Evolutionary conservation across 2,797 vertebrate species (phyloP), one percentile per base, ranked within the genome.

Genomic region (Pteropus rufus): DNA sequence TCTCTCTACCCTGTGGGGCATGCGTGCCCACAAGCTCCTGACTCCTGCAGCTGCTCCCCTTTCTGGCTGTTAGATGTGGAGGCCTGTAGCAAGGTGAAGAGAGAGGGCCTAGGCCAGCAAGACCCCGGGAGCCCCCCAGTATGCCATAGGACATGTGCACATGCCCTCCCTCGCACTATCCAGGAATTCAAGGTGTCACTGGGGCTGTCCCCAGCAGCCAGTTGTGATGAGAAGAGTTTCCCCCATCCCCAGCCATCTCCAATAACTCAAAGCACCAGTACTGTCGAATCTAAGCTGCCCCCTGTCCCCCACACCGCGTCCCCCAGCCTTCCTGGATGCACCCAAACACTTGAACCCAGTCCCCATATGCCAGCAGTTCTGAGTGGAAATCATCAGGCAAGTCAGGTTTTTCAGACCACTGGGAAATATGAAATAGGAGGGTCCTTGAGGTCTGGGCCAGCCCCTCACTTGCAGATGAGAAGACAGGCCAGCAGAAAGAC

Each of bases 21-120:
- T 5, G 5, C 24, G 21, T 8, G 46, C n/a, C 26, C 41, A 1
- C 19, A 54, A 0, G 14, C 15, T 2, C 5, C 79, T 12, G 11
- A 62, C 21, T 39, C 18, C 14, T 29, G 46, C 10, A 31, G 39
- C 10, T 34, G 49, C n/a, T 60, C 77, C 79, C 62, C 18, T 10
- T 39, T 23, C n/a, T 39, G 80, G 86, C 73, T 9, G 0, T 10
- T 31, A 44, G 62, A 26, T 0, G 1, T 41, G 52, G 34, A 1
- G 2, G 9, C 18, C 36, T 26, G 46, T 7, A 2, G 4, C 49
- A 34, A 79, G 46, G 15, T 34, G 49, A 84, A 77, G 36, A 34
- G 31, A 39, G 6, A 24, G 34, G 54, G 36, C 34, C 23, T 29
- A 29, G 56, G 67, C 36, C 56, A 93, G 46, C 31, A n/a, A n/a